These are phyloP conservation scores for Pycnomerus fuliginosus DNA, from an alignment of 2,888 invertebrate species.

Conservation along the genomic window DNA sequence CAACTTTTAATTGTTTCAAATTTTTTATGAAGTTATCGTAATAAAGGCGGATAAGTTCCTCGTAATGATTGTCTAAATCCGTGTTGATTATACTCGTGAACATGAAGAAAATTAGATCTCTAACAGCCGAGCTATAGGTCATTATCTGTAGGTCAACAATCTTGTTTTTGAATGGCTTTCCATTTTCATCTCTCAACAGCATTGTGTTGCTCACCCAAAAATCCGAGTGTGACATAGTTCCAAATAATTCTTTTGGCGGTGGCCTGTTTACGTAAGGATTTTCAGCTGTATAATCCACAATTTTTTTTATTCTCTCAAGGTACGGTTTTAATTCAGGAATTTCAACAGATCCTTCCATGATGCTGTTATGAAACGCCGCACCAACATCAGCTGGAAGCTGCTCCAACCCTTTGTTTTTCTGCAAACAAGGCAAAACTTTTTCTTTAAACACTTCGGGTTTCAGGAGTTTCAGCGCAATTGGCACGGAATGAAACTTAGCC, in stretches of 20 bases:
- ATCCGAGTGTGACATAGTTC: constrained; percentile 59
- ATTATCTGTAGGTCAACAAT: constrained; percentile 63
- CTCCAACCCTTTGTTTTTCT: constrained; percentile 43
- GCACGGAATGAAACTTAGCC: constrained; percentile 60
- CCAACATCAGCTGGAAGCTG: constrained; percentile 43
- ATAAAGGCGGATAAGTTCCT: constrained; percentile 57
- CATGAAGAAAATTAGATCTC: constrained; percentile 60
- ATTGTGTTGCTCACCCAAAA: constrained; percentile 65
- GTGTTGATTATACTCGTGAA: constrained; percentile 55
- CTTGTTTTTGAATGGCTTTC: constrained; percentile 55
- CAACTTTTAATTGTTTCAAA: constrained; percentile 49
- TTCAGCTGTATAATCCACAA: constrained; percentile 36
- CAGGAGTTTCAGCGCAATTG: constrained; percentile 56
- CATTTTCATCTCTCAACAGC: constrained; percentile 54
- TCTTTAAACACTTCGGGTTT: constrained; percentile 53
- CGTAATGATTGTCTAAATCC: constrained; percentile 52
- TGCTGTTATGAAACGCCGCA: constrained; percentile 41
- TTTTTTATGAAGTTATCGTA: constrained; percentile 54
- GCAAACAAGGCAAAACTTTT: constrained; percentile 50
- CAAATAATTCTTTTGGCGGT: constrained; percentile 54
- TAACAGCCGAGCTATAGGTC: constrained; percentile 54
- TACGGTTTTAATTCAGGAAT: constrained; percentile 38
- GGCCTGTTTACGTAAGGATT: constrained; percentile 28
- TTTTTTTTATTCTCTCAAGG: constrained; percentile 32
- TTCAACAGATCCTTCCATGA: constrained; percentile 38